Evolutionary conservation across 2,888 invertebrate genomes (phyloP).

Genomic region (Thymelicus acteon): DNA sequence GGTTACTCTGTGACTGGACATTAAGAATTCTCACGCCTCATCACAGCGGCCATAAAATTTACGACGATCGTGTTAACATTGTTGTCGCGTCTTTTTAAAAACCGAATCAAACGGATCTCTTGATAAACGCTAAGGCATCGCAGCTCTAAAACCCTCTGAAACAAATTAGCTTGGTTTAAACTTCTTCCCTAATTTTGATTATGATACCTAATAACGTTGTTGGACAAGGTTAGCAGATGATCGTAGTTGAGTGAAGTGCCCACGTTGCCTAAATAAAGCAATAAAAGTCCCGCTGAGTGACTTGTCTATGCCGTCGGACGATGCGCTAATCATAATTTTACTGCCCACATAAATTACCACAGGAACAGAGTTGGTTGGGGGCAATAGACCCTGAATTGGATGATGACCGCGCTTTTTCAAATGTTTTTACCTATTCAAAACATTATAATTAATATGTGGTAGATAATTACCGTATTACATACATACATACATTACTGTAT

Average conservation of each 20-base stretch:
- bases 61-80: slow-evolving; percentile 57
- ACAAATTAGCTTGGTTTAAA: slow-evolving; percentile 19
- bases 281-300: slow-evolving; percentile 76
- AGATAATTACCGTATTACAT: not conserved
- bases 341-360: slow-evolving; percentile 69
- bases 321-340: slow-evolving; percentile 77
- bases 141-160: slow-evolving; percentile 5
- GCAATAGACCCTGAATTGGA: slow-evolving; percentile 49
- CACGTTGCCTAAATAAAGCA: slow-evolving; percentile 74
- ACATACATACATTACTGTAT: too few relatives aligned
- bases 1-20: slow-evolving; percentile 54
- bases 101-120: slow-evolving; percentile 58
- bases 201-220: not conserved
- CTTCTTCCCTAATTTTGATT: slow-evolving; percentile 7
- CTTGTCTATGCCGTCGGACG: slow-evolving; percentile 67
- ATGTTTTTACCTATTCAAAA: not conserved
- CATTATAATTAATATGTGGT: not conserved
- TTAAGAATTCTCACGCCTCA: slow-evolving; percentile 69
- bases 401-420: slow-evolving; percentile 49
- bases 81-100: slow-evolving; percentile 65
- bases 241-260: slow-evolving; percentile 74
- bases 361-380: slow-evolving; percentile 41
- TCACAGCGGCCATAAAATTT: slow-evolving; percentile 71
- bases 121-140: slow-evolving; percentile 3
- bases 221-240: slow-evolving; percentile 49